Base-by-base conservation (phyloP, 2,888 invertebrate genomes). In the Phalangium opilio region DNA sequence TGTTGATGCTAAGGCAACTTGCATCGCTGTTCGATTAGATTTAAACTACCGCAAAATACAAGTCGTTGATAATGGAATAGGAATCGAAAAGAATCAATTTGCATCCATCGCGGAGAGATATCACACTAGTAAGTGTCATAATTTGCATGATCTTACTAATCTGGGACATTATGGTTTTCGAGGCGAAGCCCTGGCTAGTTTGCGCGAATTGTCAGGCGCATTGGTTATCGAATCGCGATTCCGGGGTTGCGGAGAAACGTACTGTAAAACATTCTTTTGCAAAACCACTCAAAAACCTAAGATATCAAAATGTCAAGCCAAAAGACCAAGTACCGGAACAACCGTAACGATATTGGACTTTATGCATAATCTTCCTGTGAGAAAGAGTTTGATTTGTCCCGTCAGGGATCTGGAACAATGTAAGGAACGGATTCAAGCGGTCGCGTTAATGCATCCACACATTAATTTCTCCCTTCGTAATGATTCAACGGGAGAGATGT, bases 11-110 rank as follows among this genome's bases (percentile, higher is more conserved):
- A 71, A 72, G 52, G 74, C 83, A 2, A 75, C 74, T 15, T 75
- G 77, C 19, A 73, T 85, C 48, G 81, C 80, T 17, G 70, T 83
- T 44, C 70, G 81, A 59, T 62, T 83, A 19, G 69, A 81, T 62
- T 64, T 77, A 20, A 61, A 67, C 47, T 70, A 73, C 51, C 72
- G 71, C 57, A 72, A 70, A 55, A 70, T 85, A 54, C 80, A 81
- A 72, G 78, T 84, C 5, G 71, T 83, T 35, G 85, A 85, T 62
- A 82, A 84, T 69, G 84, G 84, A 2, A 57, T 54, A 56, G 85
- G 85, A 2, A 74, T 85, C 27, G 57, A 65, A 2, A 64, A 67
- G 56, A 59, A 65, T 20, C 73, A 78, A 60, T 68, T 83, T 50
- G 60, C 69, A 41, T 53, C 66, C 19, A 60, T 81, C 42, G 83